Percentiles rank a stretch among this genome's conserved stretches.
Conservation (phyloP, 2,113 vertebrate species). For the Ictidomys tridecemlineatus region DNA sequence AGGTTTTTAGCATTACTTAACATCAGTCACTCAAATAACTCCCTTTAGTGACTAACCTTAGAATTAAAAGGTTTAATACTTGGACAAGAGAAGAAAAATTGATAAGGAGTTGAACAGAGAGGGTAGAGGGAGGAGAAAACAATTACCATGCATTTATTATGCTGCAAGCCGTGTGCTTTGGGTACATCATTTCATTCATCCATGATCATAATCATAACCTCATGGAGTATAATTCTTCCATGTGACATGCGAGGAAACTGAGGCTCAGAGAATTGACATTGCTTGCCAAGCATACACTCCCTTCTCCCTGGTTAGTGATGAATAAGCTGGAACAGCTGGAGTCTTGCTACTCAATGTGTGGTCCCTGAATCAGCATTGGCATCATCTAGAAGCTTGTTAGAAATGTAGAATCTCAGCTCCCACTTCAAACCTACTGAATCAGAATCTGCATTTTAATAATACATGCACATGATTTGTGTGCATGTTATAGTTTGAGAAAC, state of each 20-base stretch:
- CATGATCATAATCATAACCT: not conserved
- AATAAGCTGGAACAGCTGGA: not conserved
- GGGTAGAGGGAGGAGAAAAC: not conserved
- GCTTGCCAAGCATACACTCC: not conserved
- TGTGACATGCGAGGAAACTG: not conserved
- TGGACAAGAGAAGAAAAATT: not conserved
- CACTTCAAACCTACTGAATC: not conserved
- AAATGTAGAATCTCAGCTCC: not conserved
- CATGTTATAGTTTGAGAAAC: not conserved
- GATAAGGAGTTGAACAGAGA: not conserved
- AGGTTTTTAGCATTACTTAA: conserved; percentile 29
- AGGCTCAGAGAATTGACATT: not conserved
- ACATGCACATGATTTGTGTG: not conserved
- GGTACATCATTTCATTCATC: not conserved
- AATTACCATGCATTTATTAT: not conserved
- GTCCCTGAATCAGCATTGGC: not conserved
- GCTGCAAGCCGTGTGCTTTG: not conserved
- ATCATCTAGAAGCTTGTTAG: not conserved
- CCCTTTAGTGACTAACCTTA: not conserved
- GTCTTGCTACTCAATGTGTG: not conserved
- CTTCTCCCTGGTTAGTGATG: not conserved
- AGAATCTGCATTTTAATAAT: not conserved
- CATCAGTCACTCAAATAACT: not conserved
- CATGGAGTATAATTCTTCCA: not conserved
- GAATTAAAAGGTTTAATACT: conserved; percentile 29